Evolutionary conservation across 2,888 invertebrate species (phyloP).

Genomic region (Parnassius smintheus): DNA sequence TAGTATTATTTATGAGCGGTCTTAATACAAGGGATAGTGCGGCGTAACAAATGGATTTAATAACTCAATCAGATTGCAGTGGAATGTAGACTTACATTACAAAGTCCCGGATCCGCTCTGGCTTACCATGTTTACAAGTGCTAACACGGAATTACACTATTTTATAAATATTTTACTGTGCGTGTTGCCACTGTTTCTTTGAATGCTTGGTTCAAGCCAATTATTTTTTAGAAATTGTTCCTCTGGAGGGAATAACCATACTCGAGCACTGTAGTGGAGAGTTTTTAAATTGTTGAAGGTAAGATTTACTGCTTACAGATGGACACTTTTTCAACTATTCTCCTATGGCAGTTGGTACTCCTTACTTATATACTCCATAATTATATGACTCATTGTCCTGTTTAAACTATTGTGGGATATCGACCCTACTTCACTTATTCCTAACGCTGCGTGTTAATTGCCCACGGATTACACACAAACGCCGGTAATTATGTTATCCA

Average conservation of each 20-base stretch:
- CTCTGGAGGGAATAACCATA: too few species aligned
- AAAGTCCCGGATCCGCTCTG: not conserved
- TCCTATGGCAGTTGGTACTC: too few species aligned
- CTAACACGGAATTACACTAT: not conserved
- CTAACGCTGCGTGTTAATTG: conserved; percentile 3
- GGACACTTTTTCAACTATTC: too few species aligned
- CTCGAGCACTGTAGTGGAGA: too few species aligned
- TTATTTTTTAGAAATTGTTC: too few species aligned
- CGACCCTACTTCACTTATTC: not conserved
- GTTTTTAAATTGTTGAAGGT: too few species aligned
- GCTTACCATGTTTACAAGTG: not conserved
- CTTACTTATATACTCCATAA: too few species aligned
- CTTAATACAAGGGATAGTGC: conserved; percentile 6
- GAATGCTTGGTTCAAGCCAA: too few species aligned
- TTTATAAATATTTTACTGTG: not conserved
- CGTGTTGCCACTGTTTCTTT: too few species aligned
- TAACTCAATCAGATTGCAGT: conserved; percentile 10
- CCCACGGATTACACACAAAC: conserved; percentile 6
- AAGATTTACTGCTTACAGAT: too few species aligned
- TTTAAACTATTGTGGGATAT: not conserved
- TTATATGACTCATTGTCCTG: not conserved
- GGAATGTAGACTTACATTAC: not conserved
- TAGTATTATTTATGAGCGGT: not conserved
- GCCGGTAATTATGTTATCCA: conserved; percentile 16
- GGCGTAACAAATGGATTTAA: conserved; percentile 17